Evolutionary conservation across 2,797 vertebrate species (phyloP), one percentile per base, ranked within the genome.

Genomic region (Ispidina lecontei): DNA sequence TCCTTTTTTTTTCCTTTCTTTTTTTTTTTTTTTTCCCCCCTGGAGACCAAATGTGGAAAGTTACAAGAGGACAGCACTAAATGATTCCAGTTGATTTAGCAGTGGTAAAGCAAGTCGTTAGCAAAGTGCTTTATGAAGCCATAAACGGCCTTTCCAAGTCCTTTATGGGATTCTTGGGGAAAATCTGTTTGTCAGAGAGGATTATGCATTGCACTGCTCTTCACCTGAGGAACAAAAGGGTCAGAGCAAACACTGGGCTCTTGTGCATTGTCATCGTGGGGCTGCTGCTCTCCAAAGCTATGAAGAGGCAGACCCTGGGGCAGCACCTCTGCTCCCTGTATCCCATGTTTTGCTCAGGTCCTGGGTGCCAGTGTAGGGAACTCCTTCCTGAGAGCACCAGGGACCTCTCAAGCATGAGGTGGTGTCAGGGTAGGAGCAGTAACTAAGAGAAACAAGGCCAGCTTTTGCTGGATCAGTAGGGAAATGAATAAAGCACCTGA

Each of bases 61-160:
- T 72, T 87, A 64, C 7, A n/a, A 64, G 52, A 69, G 39, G 83
- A 84, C 71, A 35, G 63, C 2, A 1, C 16, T 69, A 90, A 90
- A 70, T 37, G 73, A 85, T 62, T 44, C 29, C 75, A 17, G 89
- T 77, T 79, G 82, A 94, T 94, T 94, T 95, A 95, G 76, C 92
- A 60, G 75, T 54, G 59, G 39, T 10, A 41, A 92, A 80, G 82
- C 39, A 14, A 74, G 84, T 37, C 21, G 6, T 89, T 90, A 90
- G 70, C 70, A 19, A 65, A 90, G 90, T 84, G 91, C 91, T 96
- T 96, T 94, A 96, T 55, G 81, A 18, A 90, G 88, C 49, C 83
- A 28, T 72, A 85, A 92, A 91, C 2, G 26, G 63, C 90, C 43
- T 33, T 84, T 46, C 47, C 9, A 8, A 87, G 31, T 10, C 74